Base-by-base conservation (phyloP, 1,140 invertebrate genomes). In the Philopotamus ludificatus region DNA sequence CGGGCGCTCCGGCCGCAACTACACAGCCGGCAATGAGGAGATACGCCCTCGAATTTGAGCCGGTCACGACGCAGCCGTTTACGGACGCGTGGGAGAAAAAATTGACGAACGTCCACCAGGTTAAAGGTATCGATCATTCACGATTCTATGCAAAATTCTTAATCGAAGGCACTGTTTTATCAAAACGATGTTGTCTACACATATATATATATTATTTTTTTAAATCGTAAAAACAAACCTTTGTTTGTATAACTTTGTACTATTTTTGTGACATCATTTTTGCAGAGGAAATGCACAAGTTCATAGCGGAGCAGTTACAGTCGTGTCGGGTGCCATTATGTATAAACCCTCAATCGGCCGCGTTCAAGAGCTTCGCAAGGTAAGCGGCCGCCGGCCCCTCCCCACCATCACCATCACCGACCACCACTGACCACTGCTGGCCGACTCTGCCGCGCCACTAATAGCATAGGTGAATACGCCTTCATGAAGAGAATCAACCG, bases 291-390 rank as follows among this genome's bases (percentile, higher is more conserved):
- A 92, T 99, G 84, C 94, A 98, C 85, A 95, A 95, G 84, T 98
- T 98, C 82, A 97, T 99, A 78, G 89, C 92, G 71, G 95, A 98
- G 78, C 94, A 97, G 78, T 86, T 97, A 75, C 92, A 93, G 76
- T 92, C 91, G 72, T 91, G 90, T 74, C 87, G 94, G 65, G 94
- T 99, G 65, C 97, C 97, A 70, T 85, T 99, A 58, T 99, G 96
- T 84, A 98, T 99, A 83, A 99, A 99, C 85, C 97, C 96, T 68
- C 94, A 97, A 83, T 98, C 95, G 72, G 95, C 96, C 75, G 94
- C 96, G 76, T 99, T 98, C 85, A 98, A 97, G 84, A 97, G 93
- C 85, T 99, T 99, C 87, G 93, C 95, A 84, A 98, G 94, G 94
- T 98, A 92, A 94, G 89, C 82, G 73, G 68, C 64, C 59, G 54